phyloP scores from a whole-genome alignment of 2,797 vertebrate genomes.

The Premnoplex brunnescens region DNA sequence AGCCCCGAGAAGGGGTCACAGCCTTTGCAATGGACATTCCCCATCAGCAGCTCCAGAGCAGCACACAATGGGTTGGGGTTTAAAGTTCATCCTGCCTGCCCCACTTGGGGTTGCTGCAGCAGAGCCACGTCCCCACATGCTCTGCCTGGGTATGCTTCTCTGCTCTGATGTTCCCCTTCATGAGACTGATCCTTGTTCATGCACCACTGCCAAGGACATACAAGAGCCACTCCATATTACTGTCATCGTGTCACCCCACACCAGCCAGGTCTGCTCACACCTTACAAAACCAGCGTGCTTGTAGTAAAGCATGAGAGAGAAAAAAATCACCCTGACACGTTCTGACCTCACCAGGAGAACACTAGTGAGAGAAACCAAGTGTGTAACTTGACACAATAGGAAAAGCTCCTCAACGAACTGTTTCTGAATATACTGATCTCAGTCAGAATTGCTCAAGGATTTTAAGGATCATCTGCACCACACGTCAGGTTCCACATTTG shows the following conservation, averaged over 20 bases:
- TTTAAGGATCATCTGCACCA: neutral
- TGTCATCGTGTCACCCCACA: neutral
- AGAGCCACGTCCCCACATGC: neutral
- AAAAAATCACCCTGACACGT: neutral
- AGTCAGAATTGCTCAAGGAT: neutral
- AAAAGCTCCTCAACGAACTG: neutral
- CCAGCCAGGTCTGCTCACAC: neutral
- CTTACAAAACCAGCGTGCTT: accelerated
- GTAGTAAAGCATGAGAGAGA: neutral
- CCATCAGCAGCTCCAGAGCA: neutral
- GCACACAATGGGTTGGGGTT: neutral
- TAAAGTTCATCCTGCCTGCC: neutral
- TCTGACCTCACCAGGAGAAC: neutral
- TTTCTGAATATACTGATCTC: neutral
- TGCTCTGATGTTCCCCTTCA: neutral
- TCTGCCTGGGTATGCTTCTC: accelerated
- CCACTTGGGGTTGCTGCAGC: accelerated
- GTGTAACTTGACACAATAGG: accelerated
- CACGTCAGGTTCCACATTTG: neutral
- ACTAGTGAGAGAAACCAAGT: neutral
- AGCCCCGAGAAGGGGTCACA: neutral
- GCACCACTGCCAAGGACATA: neutral
- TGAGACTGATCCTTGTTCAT: neutral
- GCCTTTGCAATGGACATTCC: neutral
- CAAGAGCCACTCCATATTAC: neutral